phyloP scores from a whole-genome alignment of 2,113 vertebrate genomes.

The Actinemys pallida region DNA sequence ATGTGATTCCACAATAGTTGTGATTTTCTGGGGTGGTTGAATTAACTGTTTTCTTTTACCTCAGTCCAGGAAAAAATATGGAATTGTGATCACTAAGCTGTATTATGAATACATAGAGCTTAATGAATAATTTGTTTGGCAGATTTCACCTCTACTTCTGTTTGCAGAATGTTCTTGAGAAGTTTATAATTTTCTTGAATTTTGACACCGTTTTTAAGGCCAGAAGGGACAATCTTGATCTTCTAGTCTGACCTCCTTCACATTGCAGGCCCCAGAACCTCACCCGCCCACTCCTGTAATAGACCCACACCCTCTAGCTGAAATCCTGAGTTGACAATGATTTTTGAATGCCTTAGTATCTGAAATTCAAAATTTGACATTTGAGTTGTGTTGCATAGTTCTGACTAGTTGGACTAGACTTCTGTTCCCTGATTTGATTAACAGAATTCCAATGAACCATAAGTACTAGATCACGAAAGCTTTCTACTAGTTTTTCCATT shows the following conservation, averaged over 20 bases:
- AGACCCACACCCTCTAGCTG: too few relatives aligned
- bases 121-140: neutral
- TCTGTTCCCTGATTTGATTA: neutral
- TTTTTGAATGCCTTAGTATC: neutral
- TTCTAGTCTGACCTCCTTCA: too few relatives aligned
- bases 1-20: neutral
- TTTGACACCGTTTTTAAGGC: too few relatives aligned
- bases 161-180: neutral
- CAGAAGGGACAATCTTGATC: too few relatives aligned
- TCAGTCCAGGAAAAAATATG: neutral
- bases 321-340: too few relatives aligned
- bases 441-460: neutral
- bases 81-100: neutral
- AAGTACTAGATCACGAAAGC: neutral
- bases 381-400: neutral
- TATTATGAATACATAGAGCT: neutral
- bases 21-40: neutral
- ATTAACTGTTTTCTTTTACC: neutral
- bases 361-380: neutral
- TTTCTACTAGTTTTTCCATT: neutral
- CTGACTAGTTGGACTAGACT: neutral
- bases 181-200: neutral
- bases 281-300: too few relatives aligned
- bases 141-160: neutral
- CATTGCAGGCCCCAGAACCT: too few relatives aligned